Evolutionary conservation across 64 coral and sea anemone species (phyloP).

Genomic region (Pachyseris speciosa): DNA sequence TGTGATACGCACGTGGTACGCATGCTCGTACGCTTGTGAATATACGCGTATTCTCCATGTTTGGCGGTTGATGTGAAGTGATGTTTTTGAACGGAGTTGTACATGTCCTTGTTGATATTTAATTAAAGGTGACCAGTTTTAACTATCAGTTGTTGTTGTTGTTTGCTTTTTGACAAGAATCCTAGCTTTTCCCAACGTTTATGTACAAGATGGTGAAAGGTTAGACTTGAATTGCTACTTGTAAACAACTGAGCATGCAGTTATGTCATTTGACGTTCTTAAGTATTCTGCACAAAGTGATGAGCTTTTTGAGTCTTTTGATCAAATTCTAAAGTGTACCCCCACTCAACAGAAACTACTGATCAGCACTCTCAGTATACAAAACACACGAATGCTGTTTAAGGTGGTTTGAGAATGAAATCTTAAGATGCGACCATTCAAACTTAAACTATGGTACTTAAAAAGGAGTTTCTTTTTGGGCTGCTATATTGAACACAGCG

Average conservation of each 20-base stretch:
- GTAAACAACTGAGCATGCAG: no score
- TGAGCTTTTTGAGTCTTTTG: no score
- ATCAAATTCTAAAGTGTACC: no score
- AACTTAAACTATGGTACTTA: no score
- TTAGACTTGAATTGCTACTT: no score
- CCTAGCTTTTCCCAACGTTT: background rate
- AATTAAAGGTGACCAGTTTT: constrained; percentile 49
- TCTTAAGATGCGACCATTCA: background rate
- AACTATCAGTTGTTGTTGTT: constrained; percentile 3
- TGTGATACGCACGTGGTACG: background rate
- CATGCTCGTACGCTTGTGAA: constrained; percentile 21
- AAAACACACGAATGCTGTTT: no score
- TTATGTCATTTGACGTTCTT: no score
- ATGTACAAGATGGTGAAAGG: background rate
- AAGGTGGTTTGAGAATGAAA: background rate
- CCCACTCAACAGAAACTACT: no score
- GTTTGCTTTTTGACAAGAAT: background rate
- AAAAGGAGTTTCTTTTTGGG: no score
- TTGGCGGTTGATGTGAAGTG: background rate
- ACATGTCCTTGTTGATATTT: constrained; percentile 46
- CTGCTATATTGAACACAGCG: no score
- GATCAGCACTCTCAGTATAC: no score
- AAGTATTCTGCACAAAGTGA: no score
- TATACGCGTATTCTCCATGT: background rate
- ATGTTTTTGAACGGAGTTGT: constrained; percentile 31